Evolutionary conservation across 2,113 vertebrate species (phyloP).

Genomic region (Albula goreensis): DNA sequence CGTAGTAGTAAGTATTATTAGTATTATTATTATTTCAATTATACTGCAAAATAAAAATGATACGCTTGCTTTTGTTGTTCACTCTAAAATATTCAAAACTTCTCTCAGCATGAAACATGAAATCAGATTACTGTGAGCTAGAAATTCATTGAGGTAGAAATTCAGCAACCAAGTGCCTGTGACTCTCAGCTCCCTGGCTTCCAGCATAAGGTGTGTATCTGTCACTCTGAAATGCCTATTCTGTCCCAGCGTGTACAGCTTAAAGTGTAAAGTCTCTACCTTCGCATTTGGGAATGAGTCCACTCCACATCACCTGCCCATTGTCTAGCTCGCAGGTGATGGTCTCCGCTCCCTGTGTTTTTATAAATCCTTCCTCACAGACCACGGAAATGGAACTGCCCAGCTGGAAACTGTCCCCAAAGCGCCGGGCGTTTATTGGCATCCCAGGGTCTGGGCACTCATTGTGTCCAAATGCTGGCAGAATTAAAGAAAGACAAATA

Average conservation of each 20-base stretch:
- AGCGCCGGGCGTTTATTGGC: slow-evolving; percentile 92
- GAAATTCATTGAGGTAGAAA: slow-evolving; percentile 23
- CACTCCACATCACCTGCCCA: slow-evolving; percentile 98
- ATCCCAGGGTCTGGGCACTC: slow-evolving; percentile 96
- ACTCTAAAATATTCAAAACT: background rate
- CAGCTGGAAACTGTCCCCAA: slow-evolving; percentile 96
- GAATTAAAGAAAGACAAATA: slow-evolving; percentile 2
- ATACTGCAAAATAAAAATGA: background rate
- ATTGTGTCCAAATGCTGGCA: slow-evolving; percentile 92
- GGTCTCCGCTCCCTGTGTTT: slow-evolving; percentile 96
- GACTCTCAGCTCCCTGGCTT: too few relatives aligned
- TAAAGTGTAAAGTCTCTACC: slow-evolving; percentile 67
- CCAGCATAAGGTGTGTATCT: background rate
- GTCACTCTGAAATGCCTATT: background rate
- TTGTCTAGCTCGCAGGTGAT: slow-evolving; percentile 90
- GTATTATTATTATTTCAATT: background rate
- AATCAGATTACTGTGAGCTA: slow-evolving; percentile 27
- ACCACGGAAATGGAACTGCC: slow-evolving; percentile 96
- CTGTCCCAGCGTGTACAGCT: background rate
- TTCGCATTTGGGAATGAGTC: slow-evolving; percentile 95
- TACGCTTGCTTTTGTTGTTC: background rate
- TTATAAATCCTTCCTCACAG: slow-evolving; percentile 98
- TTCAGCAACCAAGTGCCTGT: background rate
- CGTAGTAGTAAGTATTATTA: too few relatives aligned
- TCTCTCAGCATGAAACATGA: background rate